Conservation (phyloP, 2,888 invertebrate species). For the Kuschelorhynchus macadamiae region DNA sequence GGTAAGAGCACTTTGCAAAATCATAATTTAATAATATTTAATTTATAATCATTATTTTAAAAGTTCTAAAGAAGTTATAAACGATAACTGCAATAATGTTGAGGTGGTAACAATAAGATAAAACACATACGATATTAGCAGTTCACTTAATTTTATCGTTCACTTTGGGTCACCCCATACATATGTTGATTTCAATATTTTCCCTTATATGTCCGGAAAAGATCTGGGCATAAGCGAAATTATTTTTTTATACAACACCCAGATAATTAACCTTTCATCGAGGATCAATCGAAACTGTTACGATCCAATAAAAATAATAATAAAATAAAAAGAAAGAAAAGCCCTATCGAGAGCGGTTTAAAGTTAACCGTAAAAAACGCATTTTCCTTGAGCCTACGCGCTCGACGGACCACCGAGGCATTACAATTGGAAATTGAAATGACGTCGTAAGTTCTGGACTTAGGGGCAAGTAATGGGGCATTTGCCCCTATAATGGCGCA, state of each 20-base stretch:
- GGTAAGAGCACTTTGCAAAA: no score
- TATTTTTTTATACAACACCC: constrained; percentile 43
- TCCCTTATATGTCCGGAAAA: no score
- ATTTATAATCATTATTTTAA: no score
- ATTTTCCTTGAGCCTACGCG: constrained; percentile 47
- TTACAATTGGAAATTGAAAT: constrained; percentile 69
- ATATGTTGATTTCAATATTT: no score
- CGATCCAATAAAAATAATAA: constrained; percentile 49
- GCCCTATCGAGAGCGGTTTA: constrained; percentile 49
- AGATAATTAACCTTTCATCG: constrained; percentile 42
- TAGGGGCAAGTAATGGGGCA: constrained; percentile 64
- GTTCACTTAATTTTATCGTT: no score
- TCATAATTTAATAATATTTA: no score
- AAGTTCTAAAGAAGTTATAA: no score
- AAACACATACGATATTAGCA: no score
- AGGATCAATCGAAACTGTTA: constrained; percentile 42
- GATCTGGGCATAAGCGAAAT: constrained; percentile 39
- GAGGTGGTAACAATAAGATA: no score
- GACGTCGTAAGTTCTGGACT: constrained; percentile 66
- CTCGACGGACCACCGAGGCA: constrained; percentile 58
- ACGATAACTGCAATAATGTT: no score
- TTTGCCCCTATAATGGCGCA: constrained; percentile 65
- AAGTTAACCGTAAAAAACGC: constrained; percentile 52
- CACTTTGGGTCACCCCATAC: no score
- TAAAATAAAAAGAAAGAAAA: constrained; percentile 46